Conservation (phyloP, 2,113 vertebrate genomes). For the Bubo scandiacus region DNA sequence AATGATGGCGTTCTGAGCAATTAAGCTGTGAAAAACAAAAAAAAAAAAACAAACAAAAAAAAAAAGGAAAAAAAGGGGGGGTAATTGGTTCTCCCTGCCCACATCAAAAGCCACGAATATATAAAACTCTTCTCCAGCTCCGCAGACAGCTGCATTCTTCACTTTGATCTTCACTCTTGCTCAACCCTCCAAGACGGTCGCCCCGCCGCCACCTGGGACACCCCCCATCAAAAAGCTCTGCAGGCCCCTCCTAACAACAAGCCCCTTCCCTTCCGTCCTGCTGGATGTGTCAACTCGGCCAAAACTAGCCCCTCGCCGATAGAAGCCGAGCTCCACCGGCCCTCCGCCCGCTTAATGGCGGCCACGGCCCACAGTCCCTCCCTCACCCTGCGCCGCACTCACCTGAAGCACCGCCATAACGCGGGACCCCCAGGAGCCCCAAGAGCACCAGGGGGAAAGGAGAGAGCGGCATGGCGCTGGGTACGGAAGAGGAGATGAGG, state of each 20-base stretch:
- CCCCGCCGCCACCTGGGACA: neutral
- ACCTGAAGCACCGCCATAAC: neutral
- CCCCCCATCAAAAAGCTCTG: neutral
- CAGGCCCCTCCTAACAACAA: neutral
- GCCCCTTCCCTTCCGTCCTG: too few relatives aligned
- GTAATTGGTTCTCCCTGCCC: neutral
- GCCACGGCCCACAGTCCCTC: neutral
- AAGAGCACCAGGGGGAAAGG: neutral
- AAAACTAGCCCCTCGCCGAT: too few relatives aligned
- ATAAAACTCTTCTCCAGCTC: neutral
- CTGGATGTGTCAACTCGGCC: fast-evolving
- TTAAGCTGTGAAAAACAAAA: too few relatives aligned
- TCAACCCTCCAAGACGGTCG: neutral
- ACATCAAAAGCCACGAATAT: neutral
- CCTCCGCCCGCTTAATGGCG: neutral
- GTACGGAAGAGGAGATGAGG: fast-evolving
- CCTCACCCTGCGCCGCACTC: neutral
- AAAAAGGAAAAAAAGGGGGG: too few relatives aligned
- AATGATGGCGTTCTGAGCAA: fast-evolving
- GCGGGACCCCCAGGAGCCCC: neutral
- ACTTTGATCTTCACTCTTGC: neutral
- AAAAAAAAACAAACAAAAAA: too few relatives aligned
- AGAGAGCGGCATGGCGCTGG: neutral
- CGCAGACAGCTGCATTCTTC: neutral
- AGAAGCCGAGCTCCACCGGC: neutral